Evolutionary conservation across 2,888 invertebrate species (phyloP).

Genomic region (Hecatera dysodea): DNA sequence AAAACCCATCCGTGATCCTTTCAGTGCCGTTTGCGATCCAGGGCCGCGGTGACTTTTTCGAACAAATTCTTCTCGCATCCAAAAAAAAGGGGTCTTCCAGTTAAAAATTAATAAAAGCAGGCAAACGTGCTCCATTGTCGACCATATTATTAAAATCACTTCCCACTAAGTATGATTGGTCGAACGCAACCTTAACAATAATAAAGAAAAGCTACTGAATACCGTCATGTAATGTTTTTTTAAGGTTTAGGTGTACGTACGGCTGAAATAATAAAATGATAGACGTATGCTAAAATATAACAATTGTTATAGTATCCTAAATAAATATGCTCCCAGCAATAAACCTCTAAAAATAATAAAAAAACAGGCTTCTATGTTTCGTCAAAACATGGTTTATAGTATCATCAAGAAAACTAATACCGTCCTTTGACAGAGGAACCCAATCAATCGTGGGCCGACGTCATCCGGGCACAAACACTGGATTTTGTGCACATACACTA

Average conservation of each 20-base stretch:
- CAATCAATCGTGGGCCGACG: slow-evolving; percentile 30
- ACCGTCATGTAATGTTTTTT: too few relatives aligned
- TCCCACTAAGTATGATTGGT: too few relatives aligned
- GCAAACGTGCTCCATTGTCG: too few relatives aligned
- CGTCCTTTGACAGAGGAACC: not conserved
- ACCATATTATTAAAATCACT: too few relatives aligned
- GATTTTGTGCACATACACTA: slow-evolving; percentile 7
- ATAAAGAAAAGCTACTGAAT: too few relatives aligned
- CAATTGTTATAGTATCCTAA: not conserved
- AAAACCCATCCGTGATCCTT: too few relatives aligned
- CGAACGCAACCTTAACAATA: too few relatives aligned
- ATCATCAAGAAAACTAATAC: slow-evolving; percentile 7
- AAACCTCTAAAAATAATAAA: not conserved
- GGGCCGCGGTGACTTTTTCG: too few relatives aligned
- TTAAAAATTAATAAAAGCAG: too few relatives aligned
- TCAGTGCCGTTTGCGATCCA: too few relatives aligned
- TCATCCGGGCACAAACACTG: slow-evolving; percentile 15
- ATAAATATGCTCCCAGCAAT: not conserved
- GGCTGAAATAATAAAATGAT: not conserved
- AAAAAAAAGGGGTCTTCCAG: too few relatives aligned
- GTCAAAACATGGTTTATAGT: not conserved
- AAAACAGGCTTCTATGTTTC: not conserved
- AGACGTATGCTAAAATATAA: not conserved
- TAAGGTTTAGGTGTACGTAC: not conserved
- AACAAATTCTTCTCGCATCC: too few relatives aligned